A percentile compares a stretch with the other conserved stretches of the same genome.
Evolutionary conservation across 2,888 invertebrate genomes (phyloP).

Genomic region (Drosophila paramelanica): DNA sequence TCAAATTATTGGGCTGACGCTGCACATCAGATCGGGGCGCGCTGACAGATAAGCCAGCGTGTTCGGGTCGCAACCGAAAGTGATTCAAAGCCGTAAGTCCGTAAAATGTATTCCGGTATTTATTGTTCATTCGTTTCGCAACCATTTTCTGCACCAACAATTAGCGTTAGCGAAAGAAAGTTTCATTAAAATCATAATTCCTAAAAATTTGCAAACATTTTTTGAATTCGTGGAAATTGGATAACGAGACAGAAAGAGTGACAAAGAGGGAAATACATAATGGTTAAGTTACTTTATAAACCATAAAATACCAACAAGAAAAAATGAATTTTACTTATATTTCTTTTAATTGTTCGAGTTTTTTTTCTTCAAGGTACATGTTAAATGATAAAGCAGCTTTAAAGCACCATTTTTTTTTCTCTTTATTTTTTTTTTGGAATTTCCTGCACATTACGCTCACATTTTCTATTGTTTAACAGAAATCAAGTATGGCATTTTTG

Average conservation of each 20-base stretch:
- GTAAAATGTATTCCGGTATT: conserved; percentile 11
- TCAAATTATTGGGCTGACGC: conserved; percentile 26
- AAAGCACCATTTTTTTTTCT: background rate
- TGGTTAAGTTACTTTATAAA: no score
- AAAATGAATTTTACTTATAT: background rate
- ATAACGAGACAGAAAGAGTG: background rate
- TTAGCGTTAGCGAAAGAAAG: background rate
- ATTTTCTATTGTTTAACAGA: conserved; percentile 27
- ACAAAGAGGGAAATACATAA: background rate
- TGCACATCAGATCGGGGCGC: conserved; percentile 30
- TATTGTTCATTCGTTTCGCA: conserved; percentile 1
- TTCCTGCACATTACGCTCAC: conserved; percentile 11
- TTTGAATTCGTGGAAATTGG: background rate
- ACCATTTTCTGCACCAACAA: background rate
- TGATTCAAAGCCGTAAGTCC: conserved; percentile 19
- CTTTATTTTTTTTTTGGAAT: conserved; percentile 1
- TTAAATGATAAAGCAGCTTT: conserved; percentile 14
- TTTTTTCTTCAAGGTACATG: background rate
- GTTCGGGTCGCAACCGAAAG: conserved; percentile 20
- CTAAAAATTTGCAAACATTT: background rate
- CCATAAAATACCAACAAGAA: no score
- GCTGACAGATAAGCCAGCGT: conserved; percentile 38
- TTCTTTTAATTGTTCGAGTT: background rate
- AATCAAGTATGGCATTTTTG: conserved; percentile 12
- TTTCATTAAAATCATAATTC: background rate